These are phyloP conservation scores for Melanargia galathea DNA, from an alignment of 2,888 invertebrate species.

Conservation along the genomic window DNA sequence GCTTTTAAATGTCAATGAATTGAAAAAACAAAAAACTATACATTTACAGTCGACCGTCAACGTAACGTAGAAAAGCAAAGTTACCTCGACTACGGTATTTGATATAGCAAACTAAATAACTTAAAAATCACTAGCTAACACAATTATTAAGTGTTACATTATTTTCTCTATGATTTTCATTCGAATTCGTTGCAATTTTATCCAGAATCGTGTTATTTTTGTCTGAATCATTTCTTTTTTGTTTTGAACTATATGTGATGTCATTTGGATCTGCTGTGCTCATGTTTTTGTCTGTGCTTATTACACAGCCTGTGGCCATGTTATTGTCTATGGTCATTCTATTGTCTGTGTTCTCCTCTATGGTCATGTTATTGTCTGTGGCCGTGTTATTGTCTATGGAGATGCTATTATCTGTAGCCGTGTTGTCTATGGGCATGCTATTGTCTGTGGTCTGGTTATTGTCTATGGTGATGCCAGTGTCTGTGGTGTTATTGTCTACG, in stretches of 20 bases:
- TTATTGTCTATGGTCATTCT: background rate
- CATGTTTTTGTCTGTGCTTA: conserved; percentile 7
- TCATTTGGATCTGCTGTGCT: conserved; percentile 9
- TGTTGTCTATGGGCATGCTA: conserved; percentile 13
- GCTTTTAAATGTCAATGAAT: background rate
- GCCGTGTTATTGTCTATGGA: background rate
- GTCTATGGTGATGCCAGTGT: background rate
- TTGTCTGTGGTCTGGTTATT: background rate
- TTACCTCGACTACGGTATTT: background rate
- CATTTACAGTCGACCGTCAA: background rate
- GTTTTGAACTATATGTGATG: background rate
- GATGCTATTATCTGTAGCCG: background rate
- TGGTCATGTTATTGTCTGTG: too few relatives aligned
- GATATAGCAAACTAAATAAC: conserved; percentile 2
- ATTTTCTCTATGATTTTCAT: conserved; percentile 16
- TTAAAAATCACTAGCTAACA: conserved; percentile 12
- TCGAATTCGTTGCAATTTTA: conserved; percentile 14
- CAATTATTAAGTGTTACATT: conserved; percentile 25
- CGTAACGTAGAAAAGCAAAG: background rate
- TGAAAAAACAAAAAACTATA: background rate
- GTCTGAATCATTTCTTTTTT: background rate
- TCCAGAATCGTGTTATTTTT: background rate
- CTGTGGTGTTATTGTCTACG: conserved; percentile 8
- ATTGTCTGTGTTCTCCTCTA: too few relatives aligned
- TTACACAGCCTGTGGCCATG: background rate